Conservation (phyloP, 2,888 invertebrate genomes). For the Drosophila setosimentum region DNA sequence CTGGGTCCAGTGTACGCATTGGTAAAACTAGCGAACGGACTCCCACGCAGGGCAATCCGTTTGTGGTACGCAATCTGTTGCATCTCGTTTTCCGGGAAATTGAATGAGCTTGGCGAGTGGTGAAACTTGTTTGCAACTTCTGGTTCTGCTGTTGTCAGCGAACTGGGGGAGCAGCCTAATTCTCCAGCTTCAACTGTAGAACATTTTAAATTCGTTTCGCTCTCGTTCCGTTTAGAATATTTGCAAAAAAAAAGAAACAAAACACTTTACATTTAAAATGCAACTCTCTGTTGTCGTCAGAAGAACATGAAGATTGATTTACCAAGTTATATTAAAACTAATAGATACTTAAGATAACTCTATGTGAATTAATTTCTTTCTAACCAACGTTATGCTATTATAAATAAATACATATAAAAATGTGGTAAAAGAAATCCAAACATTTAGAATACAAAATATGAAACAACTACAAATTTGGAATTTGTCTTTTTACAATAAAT, state of each 20-base stretch:
- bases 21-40: constrained; percentile 62
- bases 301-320: constrained; percentile 58
- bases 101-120: constrained; percentile 76
- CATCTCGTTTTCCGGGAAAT: constrained; percentile 68
- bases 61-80: constrained; percentile 75
- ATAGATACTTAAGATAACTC: constrained; percentile 44
- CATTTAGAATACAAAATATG: background rate
- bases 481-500: background rate
- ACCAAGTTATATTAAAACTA: constrained; percentile 56
- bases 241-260: background rate
- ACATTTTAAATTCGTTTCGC: constrained; percentile 58
- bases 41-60: constrained; percentile 62
- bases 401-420: constrained; percentile 16
- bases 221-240: constrained; percentile 16
- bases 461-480: background rate
- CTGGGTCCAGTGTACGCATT: constrained; percentile 87
- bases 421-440: constrained; percentile 10
- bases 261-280: constrained; percentile 16
- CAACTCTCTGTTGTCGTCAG: constrained; percentile 8
- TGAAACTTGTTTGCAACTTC: constrained; percentile 70
- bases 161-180: constrained; percentile 21
- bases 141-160: constrained; percentile 41
- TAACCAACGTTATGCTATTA: constrained; percentile 10
- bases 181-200: constrained; percentile 18
- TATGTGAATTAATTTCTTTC: constrained; percentile 17